Base-by-base conservation (phyloP, 2,797 vertebrate genomes). In the Ctenopoma kingsleyae region DNA sequence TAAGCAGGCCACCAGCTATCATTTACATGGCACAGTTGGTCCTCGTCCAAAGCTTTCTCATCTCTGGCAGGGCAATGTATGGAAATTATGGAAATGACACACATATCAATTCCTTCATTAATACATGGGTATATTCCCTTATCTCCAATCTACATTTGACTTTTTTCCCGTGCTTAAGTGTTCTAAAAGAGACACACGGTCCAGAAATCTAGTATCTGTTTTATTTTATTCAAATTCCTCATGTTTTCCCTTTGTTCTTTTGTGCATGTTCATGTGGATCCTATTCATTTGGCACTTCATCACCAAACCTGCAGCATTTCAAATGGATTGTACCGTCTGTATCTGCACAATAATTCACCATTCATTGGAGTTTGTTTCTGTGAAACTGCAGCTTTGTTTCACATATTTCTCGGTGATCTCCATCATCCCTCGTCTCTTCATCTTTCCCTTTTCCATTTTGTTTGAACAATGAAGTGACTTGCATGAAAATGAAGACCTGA, bases 1-100 rank as follows among this genome's bases (percentile, higher is more conserved):
- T 78, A 82, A 88, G 75, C 84, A 85, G 89, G 84, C 83, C 83
- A 90, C 60, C 83, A 88, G 78, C 61, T 83, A 77, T 83, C 82
- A 87, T 85, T 89, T 84, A 79, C 74, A 80, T 86, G 85, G 53
- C 85, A 85, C 87, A 87, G 67, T 88, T 89, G 87, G 82, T 87
- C 62, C 58, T 19, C 8, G 17, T 81, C 86, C 87, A 88, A 40
- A 64, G 48, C 55, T 72, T 58, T 62, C 46, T 76, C 67, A 49
- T 82, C 81, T 66, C 70, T 84, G 83, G 77, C 81, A 78, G 63
- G n/a, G 65, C 72, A 48, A 68, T 70, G 44, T 63, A 75, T 81
- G 80, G 68, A 84, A 84, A 85, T 78, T 71, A 78, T 73, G 32
- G 50, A 78, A 65, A 74, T 44, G 48, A 79, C 67, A 69, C 62